These are phyloP conservation scores for Neodontobutis hainanensis DNA, from an alignment of 2,113 vertebrate species.

Conservation along the genomic window DNA sequence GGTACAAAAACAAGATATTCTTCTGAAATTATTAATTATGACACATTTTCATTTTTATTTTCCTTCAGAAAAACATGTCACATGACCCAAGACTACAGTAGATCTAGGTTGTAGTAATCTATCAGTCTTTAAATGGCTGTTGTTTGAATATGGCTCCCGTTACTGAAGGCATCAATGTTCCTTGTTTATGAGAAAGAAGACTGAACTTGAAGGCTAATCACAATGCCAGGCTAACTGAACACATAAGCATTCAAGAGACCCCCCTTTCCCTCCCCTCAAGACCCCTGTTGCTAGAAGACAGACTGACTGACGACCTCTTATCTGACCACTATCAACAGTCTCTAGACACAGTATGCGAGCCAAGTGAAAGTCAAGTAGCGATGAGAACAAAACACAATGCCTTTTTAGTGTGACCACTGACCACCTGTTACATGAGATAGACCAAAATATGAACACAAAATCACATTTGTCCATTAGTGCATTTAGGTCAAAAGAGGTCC, in stretches of 20 bases:
- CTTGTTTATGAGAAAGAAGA: background rate
- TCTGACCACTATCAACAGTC: constrained; percentile 69
- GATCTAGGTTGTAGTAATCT: background rate
- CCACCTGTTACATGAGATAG: constrained; percentile 6
- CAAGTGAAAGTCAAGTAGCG: constrained; percentile 26
- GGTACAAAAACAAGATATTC: too few species aligned
- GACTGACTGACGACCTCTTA: constrained; percentile 63
- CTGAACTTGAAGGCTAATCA: background rate
- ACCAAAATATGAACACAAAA: too few species aligned
- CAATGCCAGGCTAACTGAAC: constrained; percentile 11
- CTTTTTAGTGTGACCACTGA: constrained; percentile 12
- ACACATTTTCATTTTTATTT: too few species aligned
- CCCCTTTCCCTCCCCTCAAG: background rate
- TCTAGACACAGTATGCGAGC: constrained; percentile 26
- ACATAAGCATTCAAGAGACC: constrained; percentile 1
- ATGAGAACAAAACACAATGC: constrained; percentile 16
- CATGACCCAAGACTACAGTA: background rate
- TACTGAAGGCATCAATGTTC: background rate
- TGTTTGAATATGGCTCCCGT: background rate
- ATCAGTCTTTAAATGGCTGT: background rate
- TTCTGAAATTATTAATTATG: too few species aligned
- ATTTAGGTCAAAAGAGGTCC: too few species aligned
- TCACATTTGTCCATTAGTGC: too few species aligned
- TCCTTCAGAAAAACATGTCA: too few species aligned
- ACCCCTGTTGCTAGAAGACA: constrained; percentile 23